Evolutionary conservation across 1,140 invertebrate genomes (phyloP), one percentile per base, ranked within the genome.

Genomic region (Drosophila willistoni): DNA sequence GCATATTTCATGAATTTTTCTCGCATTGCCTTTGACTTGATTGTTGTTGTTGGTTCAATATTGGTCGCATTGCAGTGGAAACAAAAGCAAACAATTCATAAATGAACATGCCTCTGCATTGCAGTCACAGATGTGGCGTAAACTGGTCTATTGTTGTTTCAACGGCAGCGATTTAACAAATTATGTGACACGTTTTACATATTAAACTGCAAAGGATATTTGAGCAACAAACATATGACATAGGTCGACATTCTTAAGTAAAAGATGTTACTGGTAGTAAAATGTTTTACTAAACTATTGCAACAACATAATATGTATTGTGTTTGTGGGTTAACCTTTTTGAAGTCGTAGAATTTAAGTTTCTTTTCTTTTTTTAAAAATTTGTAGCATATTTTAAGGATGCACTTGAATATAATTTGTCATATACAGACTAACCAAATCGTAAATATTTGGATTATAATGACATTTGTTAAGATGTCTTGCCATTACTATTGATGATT

Each of bases 1-100:
- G 81, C 39, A 72, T 80, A 75, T 77, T 81, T 71, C 55, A 78
- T 81, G 39, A 77, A 77, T 59, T 66, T 64, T 67, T 67, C 66
- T 70, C 67, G 61, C 54, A 41, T 63, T 13, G 12, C 10, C 57
- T 34, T 22, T n/a, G 33, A 1, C 12, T 39, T 13, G 36, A 12
- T 12, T 39, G 36, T 60, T 60, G 14, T 25, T 25, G 64, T 71
- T 75, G 44, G 51, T 63, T 42, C 56, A 76, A 65, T 56, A 56
- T 77, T 69, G 69, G 66, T 22, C 73, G 77, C 77, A 79, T 56
- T 79, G 74, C 77, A 73, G 73, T 59, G 41, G 25, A 51, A 47
- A 33, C 61, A 63, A 14, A 51, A 17, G 25, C 51, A 63, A 44
- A 64, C 29, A 44, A 12, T 33, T 9, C 19, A 29, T 57, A 39